phyloP scores from a whole-genome alignment of 2,797 vertebrate genomes.

The Calcarius lapponicus region DNA sequence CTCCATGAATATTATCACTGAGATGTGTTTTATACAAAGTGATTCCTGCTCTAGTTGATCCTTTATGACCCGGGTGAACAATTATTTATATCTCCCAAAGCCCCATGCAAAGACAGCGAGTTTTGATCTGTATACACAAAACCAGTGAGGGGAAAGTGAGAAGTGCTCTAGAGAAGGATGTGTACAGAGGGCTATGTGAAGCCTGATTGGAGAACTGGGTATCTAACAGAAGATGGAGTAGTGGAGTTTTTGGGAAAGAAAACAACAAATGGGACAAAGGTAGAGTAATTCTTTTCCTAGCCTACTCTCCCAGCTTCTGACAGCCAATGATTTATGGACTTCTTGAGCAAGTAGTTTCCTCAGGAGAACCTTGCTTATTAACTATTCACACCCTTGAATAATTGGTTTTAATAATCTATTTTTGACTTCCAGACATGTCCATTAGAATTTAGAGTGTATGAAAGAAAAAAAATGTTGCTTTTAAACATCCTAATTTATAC shows the following conservation, averaged over 20 bases:
- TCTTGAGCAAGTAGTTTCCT: neutral
- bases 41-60: neutral
- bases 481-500: neutral
- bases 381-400: neutral
- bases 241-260: neutral
- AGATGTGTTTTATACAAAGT: neutral
- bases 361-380: neutral
- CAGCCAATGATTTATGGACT: neutral
- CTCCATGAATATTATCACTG: neutral
- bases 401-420: neutral
- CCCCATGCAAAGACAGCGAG: rapidly evolving
- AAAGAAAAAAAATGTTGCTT: neutral
- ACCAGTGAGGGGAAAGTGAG: neutral
- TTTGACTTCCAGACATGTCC: neutral
- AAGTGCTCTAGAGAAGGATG: neutral
- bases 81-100: neutral
- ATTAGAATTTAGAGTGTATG: neutral
- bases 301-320: neutral
- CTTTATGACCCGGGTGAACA: neutral
- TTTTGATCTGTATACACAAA: neutral
- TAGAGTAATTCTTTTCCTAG: neutral
- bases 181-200: neutral
- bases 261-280: neutral
- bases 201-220: neutral
- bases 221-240: neutral